Percentiles rank a stretch among this genome's conserved stretches.
phyloP scores from a whole-genome alignment of 2,797 vertebrate species.

The Heteromormyrus szaboi region DNA sequence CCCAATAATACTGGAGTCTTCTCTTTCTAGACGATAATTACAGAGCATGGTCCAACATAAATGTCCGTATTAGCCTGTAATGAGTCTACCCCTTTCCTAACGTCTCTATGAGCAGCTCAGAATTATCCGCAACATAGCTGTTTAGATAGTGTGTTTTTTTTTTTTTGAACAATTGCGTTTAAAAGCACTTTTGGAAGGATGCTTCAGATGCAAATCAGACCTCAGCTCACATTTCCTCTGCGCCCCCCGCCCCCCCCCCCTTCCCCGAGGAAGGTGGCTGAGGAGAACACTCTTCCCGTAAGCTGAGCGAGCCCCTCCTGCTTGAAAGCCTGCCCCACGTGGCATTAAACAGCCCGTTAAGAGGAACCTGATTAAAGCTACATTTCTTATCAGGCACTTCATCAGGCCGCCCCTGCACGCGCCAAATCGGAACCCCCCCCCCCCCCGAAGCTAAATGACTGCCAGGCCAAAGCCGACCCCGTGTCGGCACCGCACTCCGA shows the following conservation, averaged over 20 bases:
- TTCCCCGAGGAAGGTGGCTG: neutral
- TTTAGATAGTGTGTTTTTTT: neutral
- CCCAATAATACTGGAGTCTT: neutral
- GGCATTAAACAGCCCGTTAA: neutral
- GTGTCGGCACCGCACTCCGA: neutral
- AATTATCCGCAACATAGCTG: neutral
- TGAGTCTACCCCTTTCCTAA: neutral
- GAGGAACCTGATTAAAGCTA: conserved; percentile 11
- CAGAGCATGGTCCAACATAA: neutral
- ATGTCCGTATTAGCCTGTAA: neutral
- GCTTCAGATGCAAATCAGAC: neutral
- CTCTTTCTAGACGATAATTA: neutral
- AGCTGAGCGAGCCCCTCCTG: neutral
- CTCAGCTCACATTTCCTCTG: too few species aligned
- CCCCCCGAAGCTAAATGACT: neutral
- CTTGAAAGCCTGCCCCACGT: neutral
- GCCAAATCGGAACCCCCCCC: neutral
- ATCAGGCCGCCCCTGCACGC: neutral
- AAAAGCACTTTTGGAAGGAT: neutral
- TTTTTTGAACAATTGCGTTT: neutral
- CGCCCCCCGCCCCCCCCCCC: neutral
- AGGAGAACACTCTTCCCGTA: neutral
- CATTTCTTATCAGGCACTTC: neutral
- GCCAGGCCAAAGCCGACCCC: neutral
- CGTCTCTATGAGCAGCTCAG: neutral